These are phyloP conservation scores for Paedocypris micromegethes DNA, from an alignment of 2,797 vertebrate genomes.

Conservation along the genomic window DNA sequence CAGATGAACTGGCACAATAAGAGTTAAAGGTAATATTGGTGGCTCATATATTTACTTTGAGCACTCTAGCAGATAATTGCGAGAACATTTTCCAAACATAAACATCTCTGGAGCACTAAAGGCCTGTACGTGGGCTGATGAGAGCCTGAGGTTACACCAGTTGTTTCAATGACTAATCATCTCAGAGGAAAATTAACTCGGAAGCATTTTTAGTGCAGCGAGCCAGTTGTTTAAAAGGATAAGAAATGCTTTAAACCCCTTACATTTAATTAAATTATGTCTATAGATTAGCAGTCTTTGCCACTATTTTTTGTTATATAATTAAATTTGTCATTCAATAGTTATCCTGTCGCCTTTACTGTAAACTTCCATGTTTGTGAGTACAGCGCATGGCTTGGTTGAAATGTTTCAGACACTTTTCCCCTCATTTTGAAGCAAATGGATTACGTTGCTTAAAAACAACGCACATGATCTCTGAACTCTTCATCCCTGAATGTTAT, in stretches of 20 bases:
- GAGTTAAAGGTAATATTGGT: not conserved
- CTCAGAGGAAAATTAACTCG: constrained; percentile 21
- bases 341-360: too few relatives aligned
- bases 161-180: constrained; percentile 31
- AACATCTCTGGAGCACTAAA: constrained; percentile 8
- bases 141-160: constrained; percentile 17
- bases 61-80: not conserved
- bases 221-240: not conserved
- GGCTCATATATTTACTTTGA: not conserved
- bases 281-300: too few relatives aligned
- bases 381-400: too few relatives aligned
- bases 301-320: too few relatives aligned
- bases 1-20: not conserved
- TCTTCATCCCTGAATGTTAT: too few relatives aligned
- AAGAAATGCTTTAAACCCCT: not conserved
- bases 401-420: too few relatives aligned
- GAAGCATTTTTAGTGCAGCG: constrained; percentile 1
- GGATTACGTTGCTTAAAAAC: too few relatives aligned
- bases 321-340: too few relatives aligned
- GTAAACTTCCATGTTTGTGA: too few relatives aligned
- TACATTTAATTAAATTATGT: too few relatives aligned
- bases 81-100: constrained; percentile 13
- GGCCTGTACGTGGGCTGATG: constrained; percentile 34
- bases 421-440: too few relatives aligned
- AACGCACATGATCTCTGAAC: too few relatives aligned